Evolutionary conservation across 2,888 invertebrate genomes (phyloP), one percentile per base, ranked within the genome.

Genomic region (Hybos culiciformis): DNA sequence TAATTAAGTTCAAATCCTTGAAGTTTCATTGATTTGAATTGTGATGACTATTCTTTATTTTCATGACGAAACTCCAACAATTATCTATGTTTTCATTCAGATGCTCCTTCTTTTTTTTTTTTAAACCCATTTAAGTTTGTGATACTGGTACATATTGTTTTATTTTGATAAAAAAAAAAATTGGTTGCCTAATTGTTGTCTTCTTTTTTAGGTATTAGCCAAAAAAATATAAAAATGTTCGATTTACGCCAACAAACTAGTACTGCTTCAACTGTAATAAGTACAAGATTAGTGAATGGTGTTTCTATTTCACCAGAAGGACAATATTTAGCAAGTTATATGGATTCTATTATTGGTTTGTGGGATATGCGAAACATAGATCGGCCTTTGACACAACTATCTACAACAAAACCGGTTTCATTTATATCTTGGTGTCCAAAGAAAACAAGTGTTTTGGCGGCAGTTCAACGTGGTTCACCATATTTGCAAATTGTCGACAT

Each of bases 351-450:
- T 54, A 78, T 88, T 44, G 78, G 77, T 48, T 74, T 93, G 45
- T 94, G 93, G 93, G 94, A 94, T 65, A 75, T 81, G 38, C 70
- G 93, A 43, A 80, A 80, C 56, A 82, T 92, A 58, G 85, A 88
- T 52, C 82, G 86, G 56, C 90, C 93, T 1, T 69, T 85, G 21
- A 77, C 80, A 11, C 68, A 88, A 46, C 75, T 77, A 39, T 81
- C 80, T 55, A 63, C 61, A 1, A 63, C 68, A 24, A 80, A 80
- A 57, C 75, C 78, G 44, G 72, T 90, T 42, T 71, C 76, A 12
- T 83, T 81, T 66, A 73, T 92, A 40, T 73, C 77, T 46, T 93
- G 93, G 93, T 88, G 91, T 59, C 90, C 91, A 4, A 90, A 90
- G 19, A 57, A 65, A 15, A 81, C 69, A 53, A 88, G 87, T 62